phyloP scores from a whole-genome alignment of 92 coral and sea anemone genomes.

The Palythoa grandis region DNA sequence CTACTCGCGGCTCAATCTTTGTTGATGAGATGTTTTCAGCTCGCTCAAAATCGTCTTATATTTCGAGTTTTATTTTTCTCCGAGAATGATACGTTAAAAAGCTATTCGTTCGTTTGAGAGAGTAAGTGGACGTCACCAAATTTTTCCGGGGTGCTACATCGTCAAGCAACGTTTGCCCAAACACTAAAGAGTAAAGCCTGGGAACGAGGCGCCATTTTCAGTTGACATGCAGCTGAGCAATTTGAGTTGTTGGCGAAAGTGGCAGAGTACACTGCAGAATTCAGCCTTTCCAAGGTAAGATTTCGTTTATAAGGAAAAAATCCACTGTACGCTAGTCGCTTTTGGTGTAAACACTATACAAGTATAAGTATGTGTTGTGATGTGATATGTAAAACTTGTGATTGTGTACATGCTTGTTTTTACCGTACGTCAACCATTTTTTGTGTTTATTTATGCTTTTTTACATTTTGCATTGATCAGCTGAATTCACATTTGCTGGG shows the following conservation, averaged over 20 bases:
- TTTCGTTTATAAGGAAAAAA: conserved; percentile 17
- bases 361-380: neutral
- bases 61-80: neutral
- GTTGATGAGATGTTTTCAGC: too few relatives aligned
- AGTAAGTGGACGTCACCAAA: neutral
- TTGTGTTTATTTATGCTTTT: neutral
- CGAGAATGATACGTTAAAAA: neutral
- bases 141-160: neutral
- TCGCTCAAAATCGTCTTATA: neutral
- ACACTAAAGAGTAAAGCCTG: conserved; percentile 16
- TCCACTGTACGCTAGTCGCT: conserved; percentile 46
- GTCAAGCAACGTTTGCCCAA: neutral
- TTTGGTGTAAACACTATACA: conserved; percentile 24
- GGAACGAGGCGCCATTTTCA: conserved; percentile 38
- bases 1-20: too few relatives aligned
- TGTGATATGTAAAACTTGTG: neutral
- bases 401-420: neutral
- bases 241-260: conserved; percentile 21
- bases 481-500: neutral
- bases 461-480: neutral
- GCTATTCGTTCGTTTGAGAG: neutral
- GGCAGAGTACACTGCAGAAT: conserved; percentile 29
- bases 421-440: too few relatives aligned
- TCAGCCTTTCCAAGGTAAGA: conserved; percentile 40
- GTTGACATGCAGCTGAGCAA: conserved; percentile 21